Evolutionary conservation across 2,113 vertebrate species (phyloP).

Genomic region (Neotoma lepida): DNA sequence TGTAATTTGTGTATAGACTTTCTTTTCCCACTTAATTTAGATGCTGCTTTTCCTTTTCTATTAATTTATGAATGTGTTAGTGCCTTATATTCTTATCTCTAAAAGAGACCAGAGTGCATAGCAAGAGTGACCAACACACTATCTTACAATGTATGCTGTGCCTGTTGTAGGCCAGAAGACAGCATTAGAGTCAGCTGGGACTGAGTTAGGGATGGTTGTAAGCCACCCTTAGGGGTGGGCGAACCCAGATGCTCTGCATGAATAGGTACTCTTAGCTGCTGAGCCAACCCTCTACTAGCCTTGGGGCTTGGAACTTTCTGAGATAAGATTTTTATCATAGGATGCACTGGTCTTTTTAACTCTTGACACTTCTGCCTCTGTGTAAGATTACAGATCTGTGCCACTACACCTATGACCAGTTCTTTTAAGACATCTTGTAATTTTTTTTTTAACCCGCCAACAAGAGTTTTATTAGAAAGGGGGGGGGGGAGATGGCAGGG

Average conservation of each 20-base stretch:
- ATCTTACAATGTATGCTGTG: background rate
- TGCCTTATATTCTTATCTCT: background rate
- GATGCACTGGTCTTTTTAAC: too few species aligned
- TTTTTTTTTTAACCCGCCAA: too few species aligned
- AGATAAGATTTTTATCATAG: too few species aligned
- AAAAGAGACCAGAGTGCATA: conserved; percentile 4
- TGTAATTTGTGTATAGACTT: background rate
- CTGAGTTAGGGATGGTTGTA: background rate
- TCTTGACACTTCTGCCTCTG: too few species aligned
- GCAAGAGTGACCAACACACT: background rate
- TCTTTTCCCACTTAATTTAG: background rate
- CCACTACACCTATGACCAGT: too few species aligned
- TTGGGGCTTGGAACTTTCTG: background rate
- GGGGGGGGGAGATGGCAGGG: too few species aligned
- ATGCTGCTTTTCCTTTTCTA: background rate
- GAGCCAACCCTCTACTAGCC: background rate
- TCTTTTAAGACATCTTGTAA: background rate
- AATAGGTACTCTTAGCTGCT: background rate
- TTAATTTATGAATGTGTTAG: conserved; percentile 30
- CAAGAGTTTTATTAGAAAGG: too few species aligned
- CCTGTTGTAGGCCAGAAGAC: background rate
- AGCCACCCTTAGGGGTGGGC: background rate
- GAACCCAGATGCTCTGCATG: too few species aligned
- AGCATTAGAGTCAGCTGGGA: background rate
- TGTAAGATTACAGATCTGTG: too few species aligned